These are phyloP conservation scores for Norana najaformis DNA, from an alignment of 2,888 invertebrate genomes.

Conservation along the genomic window DNA sequence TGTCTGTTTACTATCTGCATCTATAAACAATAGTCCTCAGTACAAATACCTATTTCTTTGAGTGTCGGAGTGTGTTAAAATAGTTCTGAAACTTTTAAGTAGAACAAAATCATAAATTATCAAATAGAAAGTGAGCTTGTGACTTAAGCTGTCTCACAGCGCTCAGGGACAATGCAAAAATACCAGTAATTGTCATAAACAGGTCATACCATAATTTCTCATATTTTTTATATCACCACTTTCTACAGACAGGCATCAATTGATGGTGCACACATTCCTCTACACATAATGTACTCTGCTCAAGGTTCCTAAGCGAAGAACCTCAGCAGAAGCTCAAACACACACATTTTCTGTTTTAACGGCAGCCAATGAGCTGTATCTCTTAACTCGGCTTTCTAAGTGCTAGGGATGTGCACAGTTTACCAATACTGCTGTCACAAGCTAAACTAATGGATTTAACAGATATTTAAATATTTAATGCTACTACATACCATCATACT, in stretches of 20 bases:
- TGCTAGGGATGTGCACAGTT: not conserved
- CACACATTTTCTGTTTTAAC: no score
- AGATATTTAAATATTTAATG: not conserved
- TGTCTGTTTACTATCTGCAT: not conserved
- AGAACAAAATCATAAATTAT: no score
- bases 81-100: not conserved
- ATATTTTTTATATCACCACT: not conserved
- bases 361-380: no score
- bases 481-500: slow-evolving; percentile 68
- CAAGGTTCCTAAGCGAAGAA: not conserved
- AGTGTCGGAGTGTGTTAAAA: not conserved
- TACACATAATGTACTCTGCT: not conserved
- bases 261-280: not conserved
- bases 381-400: no score
- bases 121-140: no score
- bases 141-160: not conserved
- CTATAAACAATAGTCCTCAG: not conserved
- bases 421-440: not conserved
- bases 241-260: not conserved
- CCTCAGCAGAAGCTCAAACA: not conserved
- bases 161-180: not conserved
- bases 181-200: not conserved
- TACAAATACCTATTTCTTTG: not conserved
- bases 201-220: not conserved
- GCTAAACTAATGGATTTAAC: not conserved